phyloP scores from a whole-genome alignment of 2,888 invertebrate genomes.

The Diloba caeruleocephala region DNA sequence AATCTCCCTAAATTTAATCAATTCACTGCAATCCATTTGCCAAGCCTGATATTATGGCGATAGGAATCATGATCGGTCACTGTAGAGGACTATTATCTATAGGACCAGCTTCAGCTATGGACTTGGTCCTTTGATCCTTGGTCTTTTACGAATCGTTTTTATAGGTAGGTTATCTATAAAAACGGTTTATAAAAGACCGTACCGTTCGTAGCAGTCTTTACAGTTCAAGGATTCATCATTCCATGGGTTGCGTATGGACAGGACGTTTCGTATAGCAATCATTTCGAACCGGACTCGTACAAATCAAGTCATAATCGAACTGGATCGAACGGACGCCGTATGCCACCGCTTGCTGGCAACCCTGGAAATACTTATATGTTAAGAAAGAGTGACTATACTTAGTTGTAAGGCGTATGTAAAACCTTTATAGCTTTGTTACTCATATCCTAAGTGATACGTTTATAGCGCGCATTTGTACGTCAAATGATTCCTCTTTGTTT shows the following conservation, averaged over 20 bases:
- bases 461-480: constrained; percentile 31
- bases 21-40: too few relatives aligned
- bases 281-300: constrained; percentile 34
- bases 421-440: constrained; percentile 42
- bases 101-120: too few relatives aligned
- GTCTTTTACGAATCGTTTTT: background rate
- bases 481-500: constrained; percentile 40
- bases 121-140: background rate
- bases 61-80: too few relatives aligned
- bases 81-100: too few relatives aligned
- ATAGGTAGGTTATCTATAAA: too few relatives aligned
- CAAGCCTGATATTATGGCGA: too few relatives aligned
- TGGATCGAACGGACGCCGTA: constrained; percentile 13
- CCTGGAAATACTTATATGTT: constrained; percentile 20
- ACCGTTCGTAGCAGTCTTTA: background rate
- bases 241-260: constrained; percentile 15
- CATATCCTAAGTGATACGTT: constrained; percentile 33
- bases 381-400: constrained; percentile 21
- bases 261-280: constrained; percentile 16
- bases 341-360: background rate
- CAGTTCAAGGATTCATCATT: constrained; percentile 37
- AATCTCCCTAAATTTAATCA: too few relatives aligned
- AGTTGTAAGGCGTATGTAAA: constrained; percentile 20
- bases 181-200: too few relatives aligned
- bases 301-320: constrained; percentile 9